A percentile compares a stretch with the other conserved stretches of the same genome.
phyloP scores from a whole-genome alignment of 2,113 vertebrate species.

The Paramisgurnus dabryanus region DNA sequence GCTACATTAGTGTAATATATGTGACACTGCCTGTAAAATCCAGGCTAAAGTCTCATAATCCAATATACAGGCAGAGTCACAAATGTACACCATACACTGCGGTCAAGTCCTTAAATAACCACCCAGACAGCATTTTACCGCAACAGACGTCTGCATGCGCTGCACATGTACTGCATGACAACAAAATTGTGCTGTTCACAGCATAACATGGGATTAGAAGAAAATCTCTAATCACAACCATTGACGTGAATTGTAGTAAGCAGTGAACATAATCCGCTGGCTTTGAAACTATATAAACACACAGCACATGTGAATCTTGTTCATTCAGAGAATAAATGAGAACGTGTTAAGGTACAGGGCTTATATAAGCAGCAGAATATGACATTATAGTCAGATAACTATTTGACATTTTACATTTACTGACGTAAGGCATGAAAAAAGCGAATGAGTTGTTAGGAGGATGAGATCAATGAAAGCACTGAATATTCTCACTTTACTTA shows the following conservation, averaged over 20 bases:
- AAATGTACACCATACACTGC: neutral
- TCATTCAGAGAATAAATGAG: conserved; percentile 1
- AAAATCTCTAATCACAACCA: conserved; percentile 37
- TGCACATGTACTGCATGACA: conserved; percentile 14
- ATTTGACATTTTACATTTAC: too few relatives aligned
- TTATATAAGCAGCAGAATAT: neutral
- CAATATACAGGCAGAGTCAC: too few relatives aligned
- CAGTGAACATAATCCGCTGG: conserved; percentile 40
- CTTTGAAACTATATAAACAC: neutral
- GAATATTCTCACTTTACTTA: neutral
- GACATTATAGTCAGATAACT: too few relatives aligned
- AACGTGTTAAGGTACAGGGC: neutral
- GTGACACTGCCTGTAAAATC: too few relatives aligned
- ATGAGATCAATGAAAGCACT: neutral
- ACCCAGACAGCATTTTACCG: conserved; percentile 8
- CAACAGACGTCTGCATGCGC: conserved; percentile 24
- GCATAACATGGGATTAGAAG: conserved; percentile 44
- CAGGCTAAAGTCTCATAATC: too few relatives aligned
- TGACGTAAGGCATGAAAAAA: too few relatives aligned
- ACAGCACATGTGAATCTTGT: conserved; percentile 16
- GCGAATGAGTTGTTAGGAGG: neutral
- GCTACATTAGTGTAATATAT: neutral
- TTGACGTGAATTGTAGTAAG: conserved; percentile 36
- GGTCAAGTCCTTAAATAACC: neutral
- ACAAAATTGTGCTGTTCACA: conserved; percentile 27